Conservation (phyloP, 2,113 vertebrate genomes). For the Asarcornis scutulata region DNA sequence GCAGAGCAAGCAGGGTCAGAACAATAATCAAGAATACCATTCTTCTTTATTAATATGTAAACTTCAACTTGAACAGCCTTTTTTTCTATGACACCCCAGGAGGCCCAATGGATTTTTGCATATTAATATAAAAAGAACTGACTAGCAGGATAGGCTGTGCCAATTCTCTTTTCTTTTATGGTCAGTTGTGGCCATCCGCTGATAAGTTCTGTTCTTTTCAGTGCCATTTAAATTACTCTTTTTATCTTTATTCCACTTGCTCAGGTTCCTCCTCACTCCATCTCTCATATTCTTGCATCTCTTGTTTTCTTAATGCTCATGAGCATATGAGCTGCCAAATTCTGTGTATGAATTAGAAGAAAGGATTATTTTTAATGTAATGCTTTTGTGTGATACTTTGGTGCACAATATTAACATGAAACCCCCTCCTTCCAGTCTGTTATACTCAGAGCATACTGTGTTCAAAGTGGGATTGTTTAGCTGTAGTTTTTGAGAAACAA, state of each 20-base stretch:
- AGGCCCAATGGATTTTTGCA: not conserved
- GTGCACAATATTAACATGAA: not conserved
- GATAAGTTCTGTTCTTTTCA: not conserved
- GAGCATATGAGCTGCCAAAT: not conserved
- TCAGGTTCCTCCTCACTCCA: not conserved
- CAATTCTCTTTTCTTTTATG: not conserved
- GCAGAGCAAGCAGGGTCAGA: not conserved
- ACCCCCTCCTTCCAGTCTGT: not conserved
- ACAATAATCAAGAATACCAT: not conserved
- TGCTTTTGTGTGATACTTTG: not conserved
- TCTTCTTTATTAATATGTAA: not conserved
- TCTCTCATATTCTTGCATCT: not conserved
- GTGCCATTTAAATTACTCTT: not conserved
- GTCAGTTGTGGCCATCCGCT: not conserved
- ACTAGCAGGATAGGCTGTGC: not conserved
- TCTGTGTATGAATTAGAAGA: not conserved
- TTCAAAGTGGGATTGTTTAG: not conserved
- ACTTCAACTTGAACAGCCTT: not conserved
- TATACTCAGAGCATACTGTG: not conserved
- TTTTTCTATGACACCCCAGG: not conserved
- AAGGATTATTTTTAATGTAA: not conserved
- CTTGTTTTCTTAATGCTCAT: not conserved
- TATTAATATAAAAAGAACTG: not conserved
- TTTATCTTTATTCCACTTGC: not conserved
- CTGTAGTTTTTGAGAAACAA: not conserved